A percentile compares a stretch with the other conserved stretches of the same genome.
Evolutionary conservation across 2,113 vertebrate species (phyloP).

Genomic region (Siniperca chuatsi): DNA sequence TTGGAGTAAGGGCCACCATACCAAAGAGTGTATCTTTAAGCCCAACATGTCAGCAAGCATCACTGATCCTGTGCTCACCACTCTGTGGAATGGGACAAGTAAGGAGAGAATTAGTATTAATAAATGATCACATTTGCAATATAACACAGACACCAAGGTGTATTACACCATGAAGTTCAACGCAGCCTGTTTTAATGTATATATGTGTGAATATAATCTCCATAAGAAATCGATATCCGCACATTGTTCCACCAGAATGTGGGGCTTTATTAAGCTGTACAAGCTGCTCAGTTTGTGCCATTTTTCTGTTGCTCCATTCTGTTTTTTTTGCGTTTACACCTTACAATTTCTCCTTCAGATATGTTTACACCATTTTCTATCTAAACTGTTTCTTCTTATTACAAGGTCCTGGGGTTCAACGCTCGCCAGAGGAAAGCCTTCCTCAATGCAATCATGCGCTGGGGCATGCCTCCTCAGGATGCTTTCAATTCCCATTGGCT

Average conservation of each 20-base stretch:
- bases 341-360: not conserved
- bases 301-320: not conserved
- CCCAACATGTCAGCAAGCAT: not conserved
- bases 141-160: not conserved
- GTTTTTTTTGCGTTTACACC: not conserved
- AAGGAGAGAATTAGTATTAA: not conserved
- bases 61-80: not conserved
- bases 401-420: conserved; percentile 96
- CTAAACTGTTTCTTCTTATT: not conserved
- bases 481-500: conserved; percentile 99
- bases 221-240: not conserved
- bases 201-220: not conserved
- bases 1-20: not conserved
- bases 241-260: not conserved
- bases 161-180: not conserved
- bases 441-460: conserved; percentile 98
- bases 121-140: not conserved
- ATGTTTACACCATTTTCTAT: not conserved
- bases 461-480: conserved; percentile 99
- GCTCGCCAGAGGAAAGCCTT: conserved; percentile 97
- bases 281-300: not conserved
- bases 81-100: not conserved
- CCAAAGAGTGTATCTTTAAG: not conserved
- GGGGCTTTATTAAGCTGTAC: not conserved
- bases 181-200: not conserved